Conservation (phyloP, 2,797 vertebrate genomes). For the Enteromius argenteus region DNA sequence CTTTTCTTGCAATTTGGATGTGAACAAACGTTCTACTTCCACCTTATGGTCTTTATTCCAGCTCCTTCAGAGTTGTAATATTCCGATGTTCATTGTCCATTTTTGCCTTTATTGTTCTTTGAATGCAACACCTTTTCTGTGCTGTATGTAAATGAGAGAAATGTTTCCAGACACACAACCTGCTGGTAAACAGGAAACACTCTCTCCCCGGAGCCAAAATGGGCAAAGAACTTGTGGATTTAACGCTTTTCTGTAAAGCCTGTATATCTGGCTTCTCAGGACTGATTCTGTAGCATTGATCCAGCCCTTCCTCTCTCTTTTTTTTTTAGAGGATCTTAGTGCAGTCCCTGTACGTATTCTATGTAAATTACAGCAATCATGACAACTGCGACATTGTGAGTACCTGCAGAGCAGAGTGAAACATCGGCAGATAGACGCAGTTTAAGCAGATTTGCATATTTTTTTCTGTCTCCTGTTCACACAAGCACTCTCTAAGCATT, state of each 20-base stretch:
- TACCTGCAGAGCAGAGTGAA: constrained; percentile 57
- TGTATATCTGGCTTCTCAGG: constrained; percentile 53
- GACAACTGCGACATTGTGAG: constrained; percentile 59
- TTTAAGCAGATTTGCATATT: constrained; percentile 69
- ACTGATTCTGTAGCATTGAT: constrained; percentile 50
- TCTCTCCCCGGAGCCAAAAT: constrained; percentile 63
- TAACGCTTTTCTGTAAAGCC: constrained; percentile 50
- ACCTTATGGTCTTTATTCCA: not conserved
- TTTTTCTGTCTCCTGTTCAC: constrained; percentile 45
- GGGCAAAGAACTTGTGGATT: constrained; percentile 46
- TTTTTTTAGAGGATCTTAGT: constrained; percentile 53
- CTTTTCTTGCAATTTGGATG: not conserved
- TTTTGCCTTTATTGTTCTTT: constrained; percentile 27
- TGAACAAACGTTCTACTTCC: not conserved
- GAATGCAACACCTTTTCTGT: constrained; percentile 28
- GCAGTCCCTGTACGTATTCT: constrained; percentile 58
- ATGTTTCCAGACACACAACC: constrained; percentile 47
- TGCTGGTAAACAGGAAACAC: constrained; percentile 42
- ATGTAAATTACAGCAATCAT: constrained; percentile 66
- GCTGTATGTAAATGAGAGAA: constrained; percentile 46
- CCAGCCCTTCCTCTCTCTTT: constrained; percentile 37
- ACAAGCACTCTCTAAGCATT: constrained; percentile 59
- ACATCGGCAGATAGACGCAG: constrained; percentile 58
- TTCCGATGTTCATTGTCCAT: constrained; percentile 12
- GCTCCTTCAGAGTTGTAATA: not conserved